Evolutionary conservation across 2,888 invertebrate species (phyloP), one percentile per base, ranked within the genome.

Genomic region (Geophilus truncorum): DNA sequence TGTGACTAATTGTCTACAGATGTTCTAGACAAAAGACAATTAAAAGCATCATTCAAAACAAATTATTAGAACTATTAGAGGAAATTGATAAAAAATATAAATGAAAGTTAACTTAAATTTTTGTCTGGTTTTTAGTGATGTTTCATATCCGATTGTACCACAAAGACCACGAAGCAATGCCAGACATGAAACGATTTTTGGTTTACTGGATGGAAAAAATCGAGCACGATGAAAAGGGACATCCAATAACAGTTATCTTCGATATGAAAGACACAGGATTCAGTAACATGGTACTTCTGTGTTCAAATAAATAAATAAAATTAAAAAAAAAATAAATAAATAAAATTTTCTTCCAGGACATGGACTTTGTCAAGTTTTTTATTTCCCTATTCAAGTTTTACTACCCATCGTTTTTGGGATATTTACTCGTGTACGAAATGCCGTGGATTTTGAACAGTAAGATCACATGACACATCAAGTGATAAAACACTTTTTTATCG

Each of bases 401-500:
- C 86, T 97, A 96, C 87, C 97, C 97, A 0, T 34, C 12, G 2
- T 92, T 93, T 85, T 87, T 95, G 82, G 96, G 95, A 85, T 94
- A 95, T 85, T 95, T 97, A 83, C 88, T 97, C 40, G 93, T 97
- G 80, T 95, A 90, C 86, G 96, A 97, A 86, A 94, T 97, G 94
- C 95, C 97, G 0, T 97, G 97, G 97, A 91, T 97, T 0, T 87
- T 97, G 82, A 95, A 93, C 85, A 92, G 93, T 93, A 88, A 89
- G 89, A 86, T 51, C 10, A 25, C 18, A 21, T 30, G 32, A 79
- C 45, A 36, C 12, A n/a, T n/a, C n/a, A n/a, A n/a, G 4, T 36
- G 79, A 21, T 80, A 7, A 25, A 25, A 28, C 9, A 78, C 25
- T 7, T 5, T 28, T 80, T 15, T 40, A 80, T 70, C 9, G 15